Conservation (phyloP, 2,113 vertebrate species). For the Bostrychus sinensis region DNA sequence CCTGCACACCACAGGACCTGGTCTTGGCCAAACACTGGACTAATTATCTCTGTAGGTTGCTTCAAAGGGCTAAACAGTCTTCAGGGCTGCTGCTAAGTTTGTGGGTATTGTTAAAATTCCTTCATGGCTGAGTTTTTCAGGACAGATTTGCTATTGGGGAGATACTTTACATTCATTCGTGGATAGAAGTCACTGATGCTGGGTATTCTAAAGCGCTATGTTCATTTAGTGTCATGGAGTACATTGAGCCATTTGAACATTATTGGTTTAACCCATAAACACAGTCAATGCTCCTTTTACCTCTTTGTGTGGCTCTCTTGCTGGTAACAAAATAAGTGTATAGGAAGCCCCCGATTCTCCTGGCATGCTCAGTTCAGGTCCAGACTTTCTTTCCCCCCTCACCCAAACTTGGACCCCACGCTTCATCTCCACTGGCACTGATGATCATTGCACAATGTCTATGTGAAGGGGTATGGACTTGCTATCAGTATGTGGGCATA, state of each 20-base stretch:
- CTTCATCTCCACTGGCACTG: slow-evolving; percentile 41
- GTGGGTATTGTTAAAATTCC: slow-evolving; percentile 43
- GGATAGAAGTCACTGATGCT: slow-evolving; percentile 27
- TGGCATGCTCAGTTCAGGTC: slow-evolving; percentile 68
- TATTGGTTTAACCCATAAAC: slow-evolving; percentile 52
- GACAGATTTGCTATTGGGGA: slow-evolving; percentile 31
- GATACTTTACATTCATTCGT: slow-evolving; percentile 30
- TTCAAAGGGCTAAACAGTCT: slow-evolving; percentile 73
- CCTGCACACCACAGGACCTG: slow-evolving; percentile 46
- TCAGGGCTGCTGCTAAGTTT: slow-evolving; percentile 63
- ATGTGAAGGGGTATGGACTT: slow-evolving; percentile 57
- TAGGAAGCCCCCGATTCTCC: slow-evolving; percentile 46
- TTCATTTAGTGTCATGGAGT: slow-evolving; percentile 51
- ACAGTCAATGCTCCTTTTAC: slow-evolving; percentile 61
- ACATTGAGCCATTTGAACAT: slow-evolving; percentile 62
- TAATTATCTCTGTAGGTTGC: slow-evolving; percentile 50
- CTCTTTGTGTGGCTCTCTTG: slow-evolving; percentile 64
- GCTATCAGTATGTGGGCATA: slow-evolving; percentile 54
- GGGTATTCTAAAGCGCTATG: slow-evolving; percentile 35
- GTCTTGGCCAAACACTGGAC: slow-evolving; percentile 38
- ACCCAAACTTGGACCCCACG: slow-evolving; percentile 14
- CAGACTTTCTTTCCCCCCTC: slow-evolving; percentile 25
- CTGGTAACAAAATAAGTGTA: slow-evolving; percentile 61
- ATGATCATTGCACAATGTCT: slow-evolving; percentile 72
- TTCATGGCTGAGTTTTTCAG: slow-evolving; percentile 29